phyloP scores from a whole-genome alignment of 2,888 invertebrate genomes.

The Rhamnusium bicolor region DNA sequence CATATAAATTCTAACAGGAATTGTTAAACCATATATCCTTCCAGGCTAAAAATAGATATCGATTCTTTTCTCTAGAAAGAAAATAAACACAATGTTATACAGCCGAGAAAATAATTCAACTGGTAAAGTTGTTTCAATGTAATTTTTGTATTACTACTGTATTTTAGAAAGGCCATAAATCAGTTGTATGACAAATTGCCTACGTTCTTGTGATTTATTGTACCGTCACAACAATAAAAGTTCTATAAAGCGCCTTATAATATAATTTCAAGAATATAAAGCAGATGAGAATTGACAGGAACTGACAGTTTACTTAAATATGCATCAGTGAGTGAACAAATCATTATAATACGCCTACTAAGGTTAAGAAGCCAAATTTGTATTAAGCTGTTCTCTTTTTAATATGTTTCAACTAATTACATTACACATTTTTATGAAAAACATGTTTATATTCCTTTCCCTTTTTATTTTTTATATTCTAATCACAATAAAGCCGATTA shows the following conservation, averaged over 20 bases:
- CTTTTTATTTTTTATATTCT: no score
- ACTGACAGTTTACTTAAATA: neutral
- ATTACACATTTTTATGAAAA: neutral
- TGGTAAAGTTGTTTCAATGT: neutral
- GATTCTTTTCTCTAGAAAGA: neutral
- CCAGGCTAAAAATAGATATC: slow-evolving; percentile 25
- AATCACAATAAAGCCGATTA: no score
- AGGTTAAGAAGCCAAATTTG: neutral
- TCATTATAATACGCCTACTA: no score
- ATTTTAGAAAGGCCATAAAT: neutral
- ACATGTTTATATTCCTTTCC: no score
- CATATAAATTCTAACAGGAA: slow-evolving; percentile 6
- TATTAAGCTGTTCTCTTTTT: neutral
- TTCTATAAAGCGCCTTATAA: neutral
- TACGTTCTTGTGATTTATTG: neutral
- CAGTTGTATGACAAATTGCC: neutral
- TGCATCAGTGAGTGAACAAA: neutral
- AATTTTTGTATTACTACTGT: neutral
- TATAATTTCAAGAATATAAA: neutral
- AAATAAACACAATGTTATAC: slow-evolving; percentile 6
- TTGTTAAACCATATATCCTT: slow-evolving; percentile 9
- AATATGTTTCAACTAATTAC: neutral
- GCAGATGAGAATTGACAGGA: neutral
- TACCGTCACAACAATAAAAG: neutral
- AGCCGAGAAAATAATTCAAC: neutral